Evolutionary conservation across 2,797 vertebrate species (phyloP), one percentile per base, ranked within the genome.

Genomic region (Ctenopoma kingsleyae): DNA sequence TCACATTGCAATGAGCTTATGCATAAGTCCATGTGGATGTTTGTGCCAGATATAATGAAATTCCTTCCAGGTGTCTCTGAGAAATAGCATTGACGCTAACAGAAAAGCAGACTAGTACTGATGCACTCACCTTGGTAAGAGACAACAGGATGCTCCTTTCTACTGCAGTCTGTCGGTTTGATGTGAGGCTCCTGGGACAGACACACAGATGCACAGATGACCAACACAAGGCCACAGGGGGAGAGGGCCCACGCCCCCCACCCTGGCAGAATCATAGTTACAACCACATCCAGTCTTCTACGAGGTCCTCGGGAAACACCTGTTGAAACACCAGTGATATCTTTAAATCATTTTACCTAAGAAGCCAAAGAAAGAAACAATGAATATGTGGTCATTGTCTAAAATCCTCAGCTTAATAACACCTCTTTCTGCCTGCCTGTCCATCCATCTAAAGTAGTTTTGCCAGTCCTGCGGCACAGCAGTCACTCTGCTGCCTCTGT

Each of bases 121-220:
- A 62, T 8, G 16, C 1, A 2, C 81, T 80, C 61, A 90, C 90
- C 85, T 86, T 86, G 81, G 20, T 89, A 81, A 13, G 78, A 79
- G 41, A 85, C 70, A 0, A 91, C 66, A 0, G 91, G 91, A 71
- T 92, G 91, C 20, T 91, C 91, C 46, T 84, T 91, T 43, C 82
- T 78, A 22, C 61, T 86, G 56, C 91, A 92, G 63, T 91, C 89
- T 13, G 81, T 64, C 17, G 80, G 74, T 63, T 80, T 88, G 44
- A 80, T 0, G 30, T 47, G 50, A 13, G 82, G 82, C 65, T 82
- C 64, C 75, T 85, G 84, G 44, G 83, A 89, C 74, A 86, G 57
- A 82, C 86, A 88, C 44, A 78, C 17, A 9, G 86, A 87, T 23
- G 56, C 67, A 56, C 79, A 83, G 71, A 89, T 20, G 73, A 89